Conservation (phyloP, 2,797 vertebrate species). For the Psittacula echo region DNA sequence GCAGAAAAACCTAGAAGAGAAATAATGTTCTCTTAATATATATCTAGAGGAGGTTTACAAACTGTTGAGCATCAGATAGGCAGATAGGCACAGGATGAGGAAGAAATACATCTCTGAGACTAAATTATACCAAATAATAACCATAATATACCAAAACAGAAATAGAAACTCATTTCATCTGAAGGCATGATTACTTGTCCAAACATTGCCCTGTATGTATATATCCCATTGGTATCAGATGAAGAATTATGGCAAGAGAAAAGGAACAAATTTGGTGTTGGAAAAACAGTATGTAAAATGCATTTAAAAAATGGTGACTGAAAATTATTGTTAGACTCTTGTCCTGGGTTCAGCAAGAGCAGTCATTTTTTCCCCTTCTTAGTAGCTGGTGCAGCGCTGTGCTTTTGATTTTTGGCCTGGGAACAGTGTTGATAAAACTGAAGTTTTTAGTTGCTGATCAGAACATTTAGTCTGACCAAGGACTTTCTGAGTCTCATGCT, state of each 20-base stretch:
- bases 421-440: no score
- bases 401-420: no score
- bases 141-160: neutral
- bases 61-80: neutral
- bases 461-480: no score
- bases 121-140: conserved; percentile 7
- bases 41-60: neutral
- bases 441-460: no score
- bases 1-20: neutral
- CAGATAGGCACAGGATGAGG: neutral
- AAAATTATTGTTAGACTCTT: neutral
- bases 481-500: no score
- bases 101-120: conserved; percentile 28
- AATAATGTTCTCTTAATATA: neutral
- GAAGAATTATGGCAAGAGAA: neutral
- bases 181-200: conserved; percentile 1
- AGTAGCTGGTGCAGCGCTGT: no score
- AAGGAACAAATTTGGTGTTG: neutral
- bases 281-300: neutral
- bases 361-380: no score
- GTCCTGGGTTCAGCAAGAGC: no score
- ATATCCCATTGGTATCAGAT: neutral
- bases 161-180: conserved; percentile 3
- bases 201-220: neutral
- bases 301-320: neutral